A percentile compares a stretch with the other conserved stretches of the same genome.
Evolutionary conservation across 2,797 vertebrate genomes (phyloP).

Genomic region (Spondyliosoma cantharus): DNA sequence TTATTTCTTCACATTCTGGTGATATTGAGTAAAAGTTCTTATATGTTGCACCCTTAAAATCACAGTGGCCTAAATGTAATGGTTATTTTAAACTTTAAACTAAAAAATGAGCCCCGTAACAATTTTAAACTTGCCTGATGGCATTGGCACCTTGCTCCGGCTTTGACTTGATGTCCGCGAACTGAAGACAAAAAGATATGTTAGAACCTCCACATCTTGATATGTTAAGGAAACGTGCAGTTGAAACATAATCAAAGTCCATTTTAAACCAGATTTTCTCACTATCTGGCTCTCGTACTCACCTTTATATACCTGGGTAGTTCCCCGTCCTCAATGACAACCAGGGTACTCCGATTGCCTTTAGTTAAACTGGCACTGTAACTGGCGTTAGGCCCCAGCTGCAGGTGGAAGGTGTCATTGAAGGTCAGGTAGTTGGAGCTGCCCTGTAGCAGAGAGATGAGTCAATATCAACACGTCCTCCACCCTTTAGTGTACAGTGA

Average conservation of each 20-base stretch:
- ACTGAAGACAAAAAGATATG: conserved; percentile 55
- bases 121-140: conserved; percentile 84
- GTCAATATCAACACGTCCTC: neutral
- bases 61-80: no score
- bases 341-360: conserved; percentile 55
- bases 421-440: conserved; percentile 66
- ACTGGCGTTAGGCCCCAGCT: fast-evolving
- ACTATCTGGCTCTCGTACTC: conserved; percentile 3
- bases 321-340: neutral
- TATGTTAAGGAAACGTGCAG: neutral
- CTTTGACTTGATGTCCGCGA: conserved; percentile 77
- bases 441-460: conserved; percentile 58
- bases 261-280: neutral
- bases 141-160: conserved; percentile 88
- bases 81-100: no score
- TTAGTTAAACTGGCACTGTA: fast-evolving
- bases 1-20: no score
- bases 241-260: neutral
- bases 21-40: no score
- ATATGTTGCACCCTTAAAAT: no score
- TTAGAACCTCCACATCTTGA: neutral
- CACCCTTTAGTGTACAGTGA: neutral
- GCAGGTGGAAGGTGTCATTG: fast-evolving
- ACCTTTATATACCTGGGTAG: fast-evolving
- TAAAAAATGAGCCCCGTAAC: neutral